Percentiles rank a stretch among this genome's conserved stretches.
Evolutionary conservation across 2,797 vertebrate species (phyloP).

Genomic region (Eupleurogrammus muticus): DNA sequence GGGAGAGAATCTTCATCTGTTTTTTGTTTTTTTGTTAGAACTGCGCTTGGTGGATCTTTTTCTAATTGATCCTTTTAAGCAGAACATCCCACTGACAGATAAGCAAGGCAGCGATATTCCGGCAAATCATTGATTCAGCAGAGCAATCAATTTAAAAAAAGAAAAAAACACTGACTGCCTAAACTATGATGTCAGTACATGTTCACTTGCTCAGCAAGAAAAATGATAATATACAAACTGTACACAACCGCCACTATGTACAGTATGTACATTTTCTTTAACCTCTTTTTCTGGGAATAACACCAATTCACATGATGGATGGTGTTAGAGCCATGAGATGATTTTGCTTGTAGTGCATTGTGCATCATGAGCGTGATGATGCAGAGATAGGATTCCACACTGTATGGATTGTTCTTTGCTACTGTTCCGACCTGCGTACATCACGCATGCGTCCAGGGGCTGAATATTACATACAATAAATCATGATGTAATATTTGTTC

Average conservation of each 20-base stretch:
- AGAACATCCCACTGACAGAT: constrained; percentile 35
- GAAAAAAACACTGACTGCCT: not conserved
- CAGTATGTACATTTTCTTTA: constrained; percentile 2
- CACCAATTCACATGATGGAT: constrained; percentile 13
- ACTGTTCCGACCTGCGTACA: not conserved
- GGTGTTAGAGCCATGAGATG: constrained; percentile 14
- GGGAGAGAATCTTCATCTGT: not conserved
- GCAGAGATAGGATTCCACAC: constrained; percentile 5
- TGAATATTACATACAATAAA: not conserved
- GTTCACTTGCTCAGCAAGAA: constrained; percentile 3
- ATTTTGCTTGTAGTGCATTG: constrained; percentile 18
- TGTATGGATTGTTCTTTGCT: constrained; percentile 1
- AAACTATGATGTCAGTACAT: not conserved
- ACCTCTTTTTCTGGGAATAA: constrained; percentile 8
- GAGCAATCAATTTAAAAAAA: constrained; percentile 13
- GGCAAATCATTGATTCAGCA: constrained; percentile 4
- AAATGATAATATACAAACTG: not conserved
- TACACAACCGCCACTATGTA: not conserved
- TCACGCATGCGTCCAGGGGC: not conserved
- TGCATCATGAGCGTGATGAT: constrained; percentile 10
- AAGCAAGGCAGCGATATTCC: constrained; percentile 25
- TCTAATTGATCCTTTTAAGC: constrained; percentile 21
- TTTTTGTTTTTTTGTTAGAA: constrained; percentile 24
- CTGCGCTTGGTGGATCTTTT: constrained; percentile 10
- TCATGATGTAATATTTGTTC: too few species aligned